Base-by-base conservation (phyloP, 1,140 invertebrate species). In the Ostrea denselamellosa region DNA sequence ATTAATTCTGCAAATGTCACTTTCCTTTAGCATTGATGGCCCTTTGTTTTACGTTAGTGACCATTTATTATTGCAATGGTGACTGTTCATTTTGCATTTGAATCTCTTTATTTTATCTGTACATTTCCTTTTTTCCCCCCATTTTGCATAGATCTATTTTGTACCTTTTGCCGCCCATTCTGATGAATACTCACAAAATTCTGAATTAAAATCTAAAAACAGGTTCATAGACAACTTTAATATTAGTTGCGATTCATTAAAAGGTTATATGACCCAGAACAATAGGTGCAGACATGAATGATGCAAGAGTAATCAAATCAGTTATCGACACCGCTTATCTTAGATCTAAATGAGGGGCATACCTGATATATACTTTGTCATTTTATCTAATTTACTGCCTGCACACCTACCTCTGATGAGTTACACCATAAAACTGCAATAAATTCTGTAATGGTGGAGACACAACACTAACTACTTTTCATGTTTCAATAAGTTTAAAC, bases 401-500 rank as follows among this genome's bases (percentile, higher is more conserved):
- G 10, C 14, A 34, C 14, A 77, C 12, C 25, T 10, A 14, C 28
- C 9, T 25, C 28, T 77, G 28, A 28, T 34, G 22, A 25, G 68
- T 28, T 34, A 25, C 12, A 10, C 28, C 22, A 77, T 77, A 77
- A 77, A 77, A 77, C 25, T 77, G 68, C 68, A 77, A 77, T 34
- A 77, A 28, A 28, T 10, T 12, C 68, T 34, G 25, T 77, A 71
- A 71, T 10, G 12, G 65, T 28, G 65, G 22, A 25, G 25, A 25
- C 25, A 77, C 12, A 34, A 25, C 68, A 77, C 12, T 34, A 28
- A 28, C 56, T 19, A n/a, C n/a, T 17, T 8, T n/a, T n/a, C 56
- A 62, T 62, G 17, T 62, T 62, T 14, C 2, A n/a, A 62, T 3
- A 62, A 3, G 56, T n/a, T 4, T n/a, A 62, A 17, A 62, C 4